These are phyloP conservation scores for Gerris lacustris DNA, from an alignment of 2,888 invertebrate species.

Conservation along the genomic window DNA sequence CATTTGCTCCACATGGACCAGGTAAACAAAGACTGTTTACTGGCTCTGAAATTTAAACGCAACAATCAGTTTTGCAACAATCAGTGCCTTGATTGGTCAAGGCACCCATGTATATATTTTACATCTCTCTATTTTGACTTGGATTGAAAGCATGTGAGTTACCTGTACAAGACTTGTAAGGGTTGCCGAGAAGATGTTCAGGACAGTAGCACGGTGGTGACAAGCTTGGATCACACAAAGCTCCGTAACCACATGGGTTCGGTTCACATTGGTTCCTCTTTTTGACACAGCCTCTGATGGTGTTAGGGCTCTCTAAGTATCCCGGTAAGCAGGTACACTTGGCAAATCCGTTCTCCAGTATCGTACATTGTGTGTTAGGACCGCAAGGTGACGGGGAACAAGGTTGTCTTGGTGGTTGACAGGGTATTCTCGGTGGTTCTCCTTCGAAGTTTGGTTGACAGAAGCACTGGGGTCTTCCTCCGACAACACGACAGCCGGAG, in stretches of 20 bases:
- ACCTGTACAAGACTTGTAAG: constrained; percentile 59
- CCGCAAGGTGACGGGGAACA: constrained; percentile 79
- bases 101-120: background rate
- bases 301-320: constrained; percentile 75
- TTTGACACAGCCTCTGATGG: constrained; percentile 70
- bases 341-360: constrained; percentile 64
- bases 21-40: constrained; percentile 58
- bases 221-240: constrained; percentile 65
- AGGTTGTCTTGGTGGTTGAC: constrained; percentile 60
- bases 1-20: constrained; percentile 68
- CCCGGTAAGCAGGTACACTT: constrained; percentile 77
- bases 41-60: constrained; percentile 39
- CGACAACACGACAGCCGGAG: constrained; percentile 66
- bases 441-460: constrained; percentile 79
- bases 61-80: background rate
- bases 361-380: constrained; percentile 72
- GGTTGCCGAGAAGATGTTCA: constrained; percentile 68
- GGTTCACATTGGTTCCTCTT: constrained; percentile 69
- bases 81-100: background rate
- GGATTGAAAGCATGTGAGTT: constrained; percentile 19
- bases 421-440: constrained; percentile 59
- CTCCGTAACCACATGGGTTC: constrained; percentile 65
- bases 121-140: too few species aligned
- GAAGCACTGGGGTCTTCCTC: constrained; percentile 68
- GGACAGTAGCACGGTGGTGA: constrained; percentile 76